phyloP scores from a whole-genome alignment of 1,140 invertebrate genomes.

The Hyphantria cunea region DNA sequence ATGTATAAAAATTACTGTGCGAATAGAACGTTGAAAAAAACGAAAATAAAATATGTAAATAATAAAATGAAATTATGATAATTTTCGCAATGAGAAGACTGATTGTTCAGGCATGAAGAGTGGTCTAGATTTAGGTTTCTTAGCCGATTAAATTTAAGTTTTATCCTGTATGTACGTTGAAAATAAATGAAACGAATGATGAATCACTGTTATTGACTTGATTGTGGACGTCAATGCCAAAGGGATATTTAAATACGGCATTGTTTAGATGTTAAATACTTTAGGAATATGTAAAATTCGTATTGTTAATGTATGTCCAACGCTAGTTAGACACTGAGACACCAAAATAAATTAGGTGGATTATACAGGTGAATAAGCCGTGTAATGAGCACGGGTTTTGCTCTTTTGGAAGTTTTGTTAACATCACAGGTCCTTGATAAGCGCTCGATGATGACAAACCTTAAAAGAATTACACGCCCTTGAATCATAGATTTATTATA shows the following conservation, averaged over 20 bases:
- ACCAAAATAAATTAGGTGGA: constrained; percentile 35
- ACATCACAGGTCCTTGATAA: too few species aligned
- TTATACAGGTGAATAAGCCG: not conserved
- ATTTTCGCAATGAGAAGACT: constrained; percentile 80
- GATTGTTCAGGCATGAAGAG: constrained; percentile 73
- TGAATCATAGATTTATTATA: too few species aligned
- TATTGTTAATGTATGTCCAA: constrained; percentile 32
- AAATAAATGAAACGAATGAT: constrained; percentile 28
- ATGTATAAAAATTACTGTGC: constrained; percentile 49
- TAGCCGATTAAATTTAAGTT: constrained; percentile 66
- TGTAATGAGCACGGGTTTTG: too few species aligned
- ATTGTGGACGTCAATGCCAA: constrained; percentile 37
- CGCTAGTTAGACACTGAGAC: constrained; percentile 36
- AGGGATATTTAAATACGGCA: constrained; percentile 34
- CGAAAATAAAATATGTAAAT: constrained; percentile 53
- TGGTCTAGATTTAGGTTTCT: constrained; percentile 69
- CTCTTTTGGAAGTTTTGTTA: too few species aligned
- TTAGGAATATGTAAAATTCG: constrained; percentile 33
- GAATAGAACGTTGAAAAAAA: constrained; percentile 37
- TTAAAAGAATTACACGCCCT: too few species aligned
- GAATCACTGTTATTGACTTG: constrained; percentile 35
- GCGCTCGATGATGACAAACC: too few species aligned
- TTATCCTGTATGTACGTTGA: constrained; percentile 55
- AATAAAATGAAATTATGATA: constrained; percentile 58
- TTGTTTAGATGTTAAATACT: constrained; percentile 33